Conservation (phyloP, 2,797 vertebrate species). For the Gobio occitaniae region DNA sequence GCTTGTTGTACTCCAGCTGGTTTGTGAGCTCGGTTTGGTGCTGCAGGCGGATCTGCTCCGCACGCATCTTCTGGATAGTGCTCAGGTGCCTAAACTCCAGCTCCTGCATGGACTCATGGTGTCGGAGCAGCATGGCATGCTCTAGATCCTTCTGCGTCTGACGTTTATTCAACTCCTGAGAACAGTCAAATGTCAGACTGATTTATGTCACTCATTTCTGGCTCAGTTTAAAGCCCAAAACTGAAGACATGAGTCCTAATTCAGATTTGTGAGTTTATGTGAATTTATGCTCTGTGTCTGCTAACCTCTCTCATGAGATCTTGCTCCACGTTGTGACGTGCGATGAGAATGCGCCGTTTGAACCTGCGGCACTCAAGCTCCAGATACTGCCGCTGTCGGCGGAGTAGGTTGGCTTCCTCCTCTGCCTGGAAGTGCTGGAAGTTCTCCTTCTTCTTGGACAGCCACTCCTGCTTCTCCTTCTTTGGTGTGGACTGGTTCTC, state of each 20-base stretch:
- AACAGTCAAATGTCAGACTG: constrained; percentile 38
- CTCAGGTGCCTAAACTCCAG: constrained; percentile 96
- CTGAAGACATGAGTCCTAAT: neutral
- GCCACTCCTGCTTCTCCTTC: constrained; percentile 99
- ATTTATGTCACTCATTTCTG: neutral
- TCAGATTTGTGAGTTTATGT: neutral
- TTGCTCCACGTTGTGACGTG: constrained; percentile 94
- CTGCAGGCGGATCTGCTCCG: constrained; percentile 93
- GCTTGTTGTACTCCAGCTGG: constrained; percentile 99
- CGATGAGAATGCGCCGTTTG: constrained; percentile 95
- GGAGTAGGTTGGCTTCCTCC: constrained; percentile 95
- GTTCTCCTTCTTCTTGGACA: constrained; percentile 98
- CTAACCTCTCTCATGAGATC: constrained; percentile 85
- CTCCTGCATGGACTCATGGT: constrained; percentile 99
- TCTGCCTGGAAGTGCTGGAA: constrained; percentile 98
- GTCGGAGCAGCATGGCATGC: constrained; percentile 96
- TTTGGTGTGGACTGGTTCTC: constrained; percentile 99
- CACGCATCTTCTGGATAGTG: constrained; percentile 94
- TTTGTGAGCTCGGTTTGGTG: constrained; percentile 99
- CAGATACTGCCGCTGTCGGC: constrained; percentile 94
- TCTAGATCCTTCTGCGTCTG: constrained; percentile 99
- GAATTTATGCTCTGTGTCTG: neutral
- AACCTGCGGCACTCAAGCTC: constrained; percentile 96
- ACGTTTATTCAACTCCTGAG: constrained; percentile 95
- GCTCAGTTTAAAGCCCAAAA: neutral